Percentiles rank a stretch among this genome's conserved stretches.
phyloP scores from a whole-genome alignment of 1,140 invertebrate genomes.

The Phymastichus coffea region DNA sequence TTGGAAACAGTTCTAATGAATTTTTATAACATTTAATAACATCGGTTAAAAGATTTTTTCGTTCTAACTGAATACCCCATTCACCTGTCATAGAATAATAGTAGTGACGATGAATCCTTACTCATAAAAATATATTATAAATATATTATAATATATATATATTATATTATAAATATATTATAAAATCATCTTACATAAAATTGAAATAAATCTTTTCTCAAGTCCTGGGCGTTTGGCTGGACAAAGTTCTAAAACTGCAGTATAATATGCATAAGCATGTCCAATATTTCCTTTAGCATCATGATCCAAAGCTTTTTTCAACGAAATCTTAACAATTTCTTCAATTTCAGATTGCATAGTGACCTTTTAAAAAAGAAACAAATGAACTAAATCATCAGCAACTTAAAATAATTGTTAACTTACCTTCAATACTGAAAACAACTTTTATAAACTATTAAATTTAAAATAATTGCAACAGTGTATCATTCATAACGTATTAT shows the following conservation, averaged over 20 bases:
- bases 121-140: constrained; percentile 7
- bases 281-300: constrained; percentile 41
- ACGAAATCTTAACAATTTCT: constrained; percentile 35
- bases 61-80: constrained; percentile 43
- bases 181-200: constrained; percentile 37
- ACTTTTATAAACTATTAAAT: no score
- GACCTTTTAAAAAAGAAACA: neutral
- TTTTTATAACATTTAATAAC: constrained; percentile 39
- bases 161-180: neutral
- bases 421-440: no score
- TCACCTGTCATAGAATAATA: constrained; percentile 41
- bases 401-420: no score
- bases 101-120: no score
- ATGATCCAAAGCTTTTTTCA: constrained; percentile 42
- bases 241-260: constrained; percentile 44
- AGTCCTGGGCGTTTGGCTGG: constrained; percentile 43
- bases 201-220: constrained; percentile 42
- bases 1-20: constrained; percentile 42
- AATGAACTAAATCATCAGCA: no score
- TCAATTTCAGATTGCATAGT: constrained; percentile 40
- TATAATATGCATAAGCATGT: constrained; percentile 50
- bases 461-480: no score
- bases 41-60: constrained; percentile 34
- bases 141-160: neutral
- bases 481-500: no score